Base-by-base conservation (phyloP, 2,888 invertebrate species). In the Zygogramma bicolorata region DNA sequence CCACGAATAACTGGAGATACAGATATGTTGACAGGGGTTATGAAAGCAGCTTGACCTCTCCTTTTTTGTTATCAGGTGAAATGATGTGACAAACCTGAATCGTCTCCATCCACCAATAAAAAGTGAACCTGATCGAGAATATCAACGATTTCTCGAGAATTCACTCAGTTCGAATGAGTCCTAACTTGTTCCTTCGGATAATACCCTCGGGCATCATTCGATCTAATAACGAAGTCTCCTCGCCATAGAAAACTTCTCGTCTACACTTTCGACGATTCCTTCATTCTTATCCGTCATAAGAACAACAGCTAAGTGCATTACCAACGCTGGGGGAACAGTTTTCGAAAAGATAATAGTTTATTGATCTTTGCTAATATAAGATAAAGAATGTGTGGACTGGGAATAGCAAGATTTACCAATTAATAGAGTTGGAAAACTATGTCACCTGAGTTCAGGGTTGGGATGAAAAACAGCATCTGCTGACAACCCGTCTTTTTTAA, bases 301-400 rank as follows among this genome's bases (percentile, higher is more conserved):
- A 53, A 53, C 53, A 53, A 53, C n/a, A 53, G 4, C 5, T 53
- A 27, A 53, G 53, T 53, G 53, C 22, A 53, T 53, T 53, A 53
- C 25, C 15, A 53, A 53, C 25, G 25, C 53, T 6, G 27, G 13
- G 27, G 15, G 53, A 53, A 27, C 6, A 27, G 25, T 53, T 22
- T n/a, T 53, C 13, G 6, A n/a, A 25, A n/a, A 53, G 27, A 53
- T 53, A 25, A 53, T n/a, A 15, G n/a, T 25, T 25, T 53, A 53
- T 53, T 53, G 53, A 53, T 53, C 13, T n/a, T 53, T 13, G 6
- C 53, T n/a, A 22, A 53, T 25, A 15, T 6, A 13, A 6, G 27
- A n/a, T 25, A 6, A 42, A n/a, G n/a, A n/a, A n/a, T n/a, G n/a
- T n/a, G n/a, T n/a, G n/a, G n/a, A n/a, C n/a, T n/a, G n/a, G n/a